phyloP scores from a whole-genome alignment of 53 echinoderm and acorn worm genomes.

The Hippasteria phrygiana region DNA sequence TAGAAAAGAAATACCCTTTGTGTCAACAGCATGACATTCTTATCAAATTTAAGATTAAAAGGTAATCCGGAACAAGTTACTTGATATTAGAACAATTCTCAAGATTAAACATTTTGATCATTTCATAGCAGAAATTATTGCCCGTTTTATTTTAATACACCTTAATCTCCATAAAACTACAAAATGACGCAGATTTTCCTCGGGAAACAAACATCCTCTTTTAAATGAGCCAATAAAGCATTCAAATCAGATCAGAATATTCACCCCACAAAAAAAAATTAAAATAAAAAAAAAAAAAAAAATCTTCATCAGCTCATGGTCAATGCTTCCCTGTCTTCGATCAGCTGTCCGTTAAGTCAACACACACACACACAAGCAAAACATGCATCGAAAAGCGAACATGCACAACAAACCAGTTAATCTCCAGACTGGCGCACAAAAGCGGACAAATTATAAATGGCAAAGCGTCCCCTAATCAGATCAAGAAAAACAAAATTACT shows the following conservation, averaged over 20 bases:
- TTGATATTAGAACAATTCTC: no score
- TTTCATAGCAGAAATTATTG: no score
- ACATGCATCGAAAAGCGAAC: constrained; percentile 18
- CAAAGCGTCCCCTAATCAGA: constrained; percentile 40
- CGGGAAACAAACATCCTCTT: not conserved
- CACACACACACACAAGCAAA: constrained; percentile 39
- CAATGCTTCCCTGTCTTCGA: constrained; percentile 1
- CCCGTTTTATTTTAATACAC: no score
- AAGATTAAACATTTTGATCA: no score
- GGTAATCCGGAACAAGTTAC: no score
- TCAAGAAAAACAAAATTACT: not conserved
- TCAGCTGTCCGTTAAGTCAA: constrained; percentile 30
- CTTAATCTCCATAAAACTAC: no score
- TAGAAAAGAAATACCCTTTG: no score
- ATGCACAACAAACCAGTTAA: constrained; percentile 37
- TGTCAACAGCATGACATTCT: no score
- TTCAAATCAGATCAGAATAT: not conserved
- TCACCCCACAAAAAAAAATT: not conserved
- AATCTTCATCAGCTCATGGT: not conserved
- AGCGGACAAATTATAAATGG: constrained; percentile 16
- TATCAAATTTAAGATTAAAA: no score
- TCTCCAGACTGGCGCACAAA: constrained; percentile 13
- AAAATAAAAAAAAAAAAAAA: not conserved
- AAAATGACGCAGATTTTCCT: no score
- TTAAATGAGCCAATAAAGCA: not conserved